Percentiles rank a stretch among this genome's conserved stretches.
phyloP scores from a whole-genome alignment of 2,113 vertebrate species.

The Hippocampus abdominalis region DNA sequence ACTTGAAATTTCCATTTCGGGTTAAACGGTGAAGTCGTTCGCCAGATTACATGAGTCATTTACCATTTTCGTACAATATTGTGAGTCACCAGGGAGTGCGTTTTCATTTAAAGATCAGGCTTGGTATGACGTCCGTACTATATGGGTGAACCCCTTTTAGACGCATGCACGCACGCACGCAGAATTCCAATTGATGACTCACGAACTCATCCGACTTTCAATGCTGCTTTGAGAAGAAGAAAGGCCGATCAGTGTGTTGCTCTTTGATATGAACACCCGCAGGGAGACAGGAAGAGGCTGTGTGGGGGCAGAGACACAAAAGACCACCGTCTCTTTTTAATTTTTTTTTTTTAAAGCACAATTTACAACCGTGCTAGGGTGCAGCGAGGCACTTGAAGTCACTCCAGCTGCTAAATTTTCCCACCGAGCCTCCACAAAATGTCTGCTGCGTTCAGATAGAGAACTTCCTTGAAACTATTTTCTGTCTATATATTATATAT shows the following conservation, averaged over 20 bases:
- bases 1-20: not conserved
- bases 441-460: slow-evolving; percentile 10
- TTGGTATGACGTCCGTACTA: slow-evolving; percentile 1
- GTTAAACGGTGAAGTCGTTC: not conserved
- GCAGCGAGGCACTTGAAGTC: slow-evolving; percentile 3
- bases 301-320: slow-evolving; percentile 9
- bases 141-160: slow-evolving; percentile 2
- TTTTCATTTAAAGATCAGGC: slow-evolving; percentile 19
- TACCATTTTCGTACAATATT: slow-evolving; percentile 26
- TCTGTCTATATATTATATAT: too few relatives aligned
- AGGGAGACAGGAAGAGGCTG: slow-evolving; percentile 11
- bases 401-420: slow-evolving; percentile 1
- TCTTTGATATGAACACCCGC: slow-evolving; percentile 32
- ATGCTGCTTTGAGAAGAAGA: slow-evolving; percentile 18
- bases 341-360: not conserved
- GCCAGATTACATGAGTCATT: slow-evolving; percentile 23
- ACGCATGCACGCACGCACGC: not conserved
- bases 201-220: slow-evolving; percentile 14
- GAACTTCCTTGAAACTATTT: not conserved
- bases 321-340: not conserved
- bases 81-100: slow-evolving; percentile 36
- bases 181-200: slow-evolving; percentile 31
- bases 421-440: slow-evolving; percentile 6
- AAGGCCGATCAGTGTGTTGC: slow-evolving; percentile 24
- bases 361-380: slow-evolving; percentile 3